These are phyloP conservation scores for Luidia sarsii DNA, from an alignment of 53 echinoderm and acorn worm species.

Conservation along the genomic window DNA sequence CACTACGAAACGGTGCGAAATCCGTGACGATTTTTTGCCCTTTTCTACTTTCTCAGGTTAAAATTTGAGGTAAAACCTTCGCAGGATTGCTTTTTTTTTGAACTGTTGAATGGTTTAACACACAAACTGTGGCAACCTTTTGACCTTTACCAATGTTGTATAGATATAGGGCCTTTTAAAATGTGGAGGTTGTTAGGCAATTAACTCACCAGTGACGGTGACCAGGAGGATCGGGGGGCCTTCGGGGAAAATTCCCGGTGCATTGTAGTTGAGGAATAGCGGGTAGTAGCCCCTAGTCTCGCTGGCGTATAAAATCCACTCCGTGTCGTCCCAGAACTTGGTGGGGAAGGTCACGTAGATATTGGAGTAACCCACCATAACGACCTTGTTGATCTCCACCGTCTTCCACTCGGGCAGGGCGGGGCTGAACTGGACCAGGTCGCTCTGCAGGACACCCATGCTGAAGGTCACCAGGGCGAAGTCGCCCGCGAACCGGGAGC, in stretches of 20 bases:
- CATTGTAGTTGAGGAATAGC: slow-evolving; percentile 49
- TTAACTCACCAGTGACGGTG: slow-evolving; percentile 39
- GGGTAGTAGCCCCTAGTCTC: slow-evolving; percentile 58
- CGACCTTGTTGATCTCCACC: slow-evolving; percentile 41
- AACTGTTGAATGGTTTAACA: too few species aligned
- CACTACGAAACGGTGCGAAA: too few species aligned
- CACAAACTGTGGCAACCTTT: too few species aligned
- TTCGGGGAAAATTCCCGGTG: slow-evolving; percentile 28
- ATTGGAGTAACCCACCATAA: slow-evolving; percentile 49
- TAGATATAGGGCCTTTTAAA: too few species aligned
- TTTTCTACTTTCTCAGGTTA: too few species aligned
- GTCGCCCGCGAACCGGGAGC: slow-evolving; percentile 28
- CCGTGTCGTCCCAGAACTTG: slow-evolving; percentile 60
- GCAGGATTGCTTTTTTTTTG: too few species aligned
- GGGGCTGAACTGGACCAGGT: slow-evolving; percentile 53
- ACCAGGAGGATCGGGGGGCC: slow-evolving; percentile 42
- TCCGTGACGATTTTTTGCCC: too few species aligned
- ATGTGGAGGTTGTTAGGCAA: not conserved
- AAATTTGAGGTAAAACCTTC: too few species aligned
- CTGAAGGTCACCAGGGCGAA: slow-evolving; percentile 53
- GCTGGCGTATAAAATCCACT: slow-evolving; percentile 54
- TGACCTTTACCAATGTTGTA: too few species aligned
- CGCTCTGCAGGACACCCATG: slow-evolving; percentile 54
- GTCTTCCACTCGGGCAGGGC: slow-evolving; percentile 59
- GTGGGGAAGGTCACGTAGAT: slow-evolving; percentile 57